Base-by-base conservation (phyloP, 2,113 vertebrate species). In the Plotosus lineatus region DNA sequence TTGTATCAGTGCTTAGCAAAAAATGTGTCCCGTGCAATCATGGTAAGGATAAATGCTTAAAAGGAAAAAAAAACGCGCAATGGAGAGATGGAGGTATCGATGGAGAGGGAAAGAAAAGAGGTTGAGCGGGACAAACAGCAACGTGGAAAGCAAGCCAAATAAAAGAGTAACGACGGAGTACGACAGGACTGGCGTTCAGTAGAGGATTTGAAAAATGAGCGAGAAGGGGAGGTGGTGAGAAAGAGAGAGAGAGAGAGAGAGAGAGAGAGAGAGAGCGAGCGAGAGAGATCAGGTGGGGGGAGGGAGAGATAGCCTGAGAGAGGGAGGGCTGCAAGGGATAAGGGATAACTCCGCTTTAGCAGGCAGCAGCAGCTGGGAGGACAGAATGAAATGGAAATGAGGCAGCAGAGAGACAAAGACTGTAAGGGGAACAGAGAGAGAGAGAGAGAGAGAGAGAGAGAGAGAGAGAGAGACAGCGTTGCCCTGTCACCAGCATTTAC, bases 401-500 rank as follows among this genome's bases (percentile, higher is more conserved):
- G 81, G 63, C 48, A 73, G 53, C 11, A 38, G 58, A 48, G 81
- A 48, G 77, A 84, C 44, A 76, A 74, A 74, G 55, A 72, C 17
- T 36, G 55, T 77, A 42, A 33, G 38, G 75, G 86, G 80, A 36
- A 69, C 42, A 58, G 56, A 86, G 63, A 55, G 78, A 63, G 38
- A 46, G 53, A 50, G 46, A 74, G 42, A 51, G 68, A 73, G 68
- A 60, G 68, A 77, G 78, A 51, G 58, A 87, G 86, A 83, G 87
- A 85, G 78, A 87, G 85, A 84, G 80, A 88, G 72, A 87, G 84
- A 69, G 85, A 87, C 87, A 88, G 82, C 61, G 88, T 95, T 74
- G 94, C 94, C 95, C 95, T 91, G 95, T 96, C 94, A 94, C 90
- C 92, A 94, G 95, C 95, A 95, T 95, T 97, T 94, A 94, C 95